These are phyloP conservation scores for Paragorgia papillata DNA, from an alignment of 92 coral and sea anemone species.

Conservation along the genomic window DNA sequence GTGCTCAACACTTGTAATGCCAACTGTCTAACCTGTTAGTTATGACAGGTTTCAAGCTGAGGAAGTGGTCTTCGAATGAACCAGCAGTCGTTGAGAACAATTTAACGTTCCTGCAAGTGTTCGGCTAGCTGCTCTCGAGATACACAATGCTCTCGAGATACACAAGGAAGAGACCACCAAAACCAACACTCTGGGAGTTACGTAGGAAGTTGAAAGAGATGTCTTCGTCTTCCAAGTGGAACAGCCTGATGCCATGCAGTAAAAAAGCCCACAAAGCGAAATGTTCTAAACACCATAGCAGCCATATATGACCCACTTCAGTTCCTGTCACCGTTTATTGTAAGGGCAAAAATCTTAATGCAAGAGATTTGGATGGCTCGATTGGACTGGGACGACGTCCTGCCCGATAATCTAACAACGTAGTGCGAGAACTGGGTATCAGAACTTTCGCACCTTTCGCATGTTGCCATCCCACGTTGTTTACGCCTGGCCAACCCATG, in stretches of 20 bases:
- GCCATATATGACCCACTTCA: slow-evolving; percentile 26
- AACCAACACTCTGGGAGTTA: too few species aligned
- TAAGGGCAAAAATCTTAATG: slow-evolving; percentile 7
- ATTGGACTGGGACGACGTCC: slow-evolving; percentile 31
- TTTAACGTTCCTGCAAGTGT: too few species aligned
- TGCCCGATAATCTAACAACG: not conserved
- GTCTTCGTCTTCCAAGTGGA: too few species aligned
- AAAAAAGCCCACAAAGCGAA: not conserved
- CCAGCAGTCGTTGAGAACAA: not conserved
- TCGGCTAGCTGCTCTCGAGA: too few species aligned
- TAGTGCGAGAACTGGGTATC: slow-evolving; percentile 33
- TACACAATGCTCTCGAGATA: too few species aligned
- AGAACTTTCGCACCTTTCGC: not conserved
- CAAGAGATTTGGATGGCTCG: slow-evolving; percentile 34
- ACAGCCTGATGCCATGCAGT: not conserved
- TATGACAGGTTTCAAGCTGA: not conserved
- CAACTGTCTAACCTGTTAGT: not conserved
- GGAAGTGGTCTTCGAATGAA: slow-evolving; percentile 1
- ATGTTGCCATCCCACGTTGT: slow-evolving; percentile 10
- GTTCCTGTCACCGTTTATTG: slow-evolving; percentile 5
- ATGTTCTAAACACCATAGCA: slow-evolving; percentile 19
- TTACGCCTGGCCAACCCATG: slow-evolving; percentile 49
- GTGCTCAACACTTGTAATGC: not conserved
- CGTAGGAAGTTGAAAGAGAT: too few species aligned
- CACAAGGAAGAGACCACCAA: too few species aligned